Percentiles rank a stretch among this genome's conserved stretches.
Conservation (phyloP, 2,113 vertebrate species). For the Limanda limanda region DNA sequence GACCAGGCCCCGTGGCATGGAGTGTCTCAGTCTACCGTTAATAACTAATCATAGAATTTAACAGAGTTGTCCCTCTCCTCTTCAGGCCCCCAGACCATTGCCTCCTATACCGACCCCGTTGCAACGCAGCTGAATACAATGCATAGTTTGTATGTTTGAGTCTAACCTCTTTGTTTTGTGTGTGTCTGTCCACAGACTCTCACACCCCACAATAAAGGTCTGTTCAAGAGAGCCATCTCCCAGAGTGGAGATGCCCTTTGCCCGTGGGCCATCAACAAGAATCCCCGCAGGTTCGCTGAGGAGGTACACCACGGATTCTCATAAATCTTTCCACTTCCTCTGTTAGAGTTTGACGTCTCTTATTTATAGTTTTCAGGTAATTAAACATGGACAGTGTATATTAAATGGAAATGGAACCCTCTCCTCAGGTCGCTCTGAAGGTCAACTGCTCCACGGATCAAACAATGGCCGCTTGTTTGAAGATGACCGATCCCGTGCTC, state of each 20-base stretch:
- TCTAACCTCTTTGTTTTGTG: background rate
- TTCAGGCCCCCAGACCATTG: too few species aligned
- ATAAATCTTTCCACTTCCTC: slow-evolving; percentile 46
- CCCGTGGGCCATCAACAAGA: slow-evolving; percentile 89
- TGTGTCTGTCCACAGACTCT: slow-evolving; percentile 79
- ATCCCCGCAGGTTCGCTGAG: slow-evolving; percentile 85
- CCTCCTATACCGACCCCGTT: too few species aligned
- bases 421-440: slow-evolving; percentile 86
- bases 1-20: too few species aligned
- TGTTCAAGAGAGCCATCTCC: slow-evolving; percentile 91
- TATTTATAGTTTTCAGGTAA: background rate
- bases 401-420: background rate
- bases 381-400: background rate
- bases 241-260: slow-evolving; percentile 89
- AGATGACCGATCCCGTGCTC: slow-evolving; percentile 75
- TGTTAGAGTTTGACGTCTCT: background rate
- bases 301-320: slow-evolving; percentile 72
- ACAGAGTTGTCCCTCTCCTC: too few species aligned
- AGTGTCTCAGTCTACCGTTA: too few species aligned
- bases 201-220: slow-evolving; percentile 89
- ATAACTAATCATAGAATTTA: too few species aligned
- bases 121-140: too few species aligned
- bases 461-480: slow-evolving; percentile 86
- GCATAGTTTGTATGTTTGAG: background rate
- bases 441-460: slow-evolving; percentile 86